Percentiles rank a stretch among this genome's conserved stretches.
Conservation (phyloP, 1,140 invertebrate genomes). For the Caenorhabditis elegans region WBcel235 BX284602.5:11567001-11567500, state of each 20-base stretch:
- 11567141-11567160: neutral
- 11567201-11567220: neutral
- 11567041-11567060: too few relatives aligned
- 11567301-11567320: neutral
- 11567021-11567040: too few relatives aligned
- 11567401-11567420: neutral
- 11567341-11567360: neutral
- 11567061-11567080: neutral
- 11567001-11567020: neutral
- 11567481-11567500: neutral
- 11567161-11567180: neutral
- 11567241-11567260: constrained; percentile 7
- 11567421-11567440: neutral
- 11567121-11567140: neutral
- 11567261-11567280: neutral
- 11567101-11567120: neutral
- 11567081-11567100: neutral
- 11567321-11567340: constrained; percentile 14
- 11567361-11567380: neutral
- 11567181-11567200: neutral
- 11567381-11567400: neutral
- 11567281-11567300: neutral
- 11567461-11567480: neutral
- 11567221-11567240: constrained; percentile 24
- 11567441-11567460: neutral